Base-by-base conservation (phyloP, 2,888 invertebrate genomes). In the Nebria salina region DNA sequence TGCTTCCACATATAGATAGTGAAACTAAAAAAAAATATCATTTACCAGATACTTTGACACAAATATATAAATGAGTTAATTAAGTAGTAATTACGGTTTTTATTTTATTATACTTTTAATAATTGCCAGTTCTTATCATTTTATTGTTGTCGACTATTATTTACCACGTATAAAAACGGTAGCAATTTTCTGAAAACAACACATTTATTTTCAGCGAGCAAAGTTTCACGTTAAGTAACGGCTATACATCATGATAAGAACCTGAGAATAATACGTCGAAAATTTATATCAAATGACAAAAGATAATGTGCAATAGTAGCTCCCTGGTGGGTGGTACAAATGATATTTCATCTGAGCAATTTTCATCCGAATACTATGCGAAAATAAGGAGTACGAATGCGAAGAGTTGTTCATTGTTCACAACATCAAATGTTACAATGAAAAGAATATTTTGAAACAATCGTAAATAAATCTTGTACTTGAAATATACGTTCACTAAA, bases 251-350 rank as follows among this genome's bases (percentile, higher is more conserved):
- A 77, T 77, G 72, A 77, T 77, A 77, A 77, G 77, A 54, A 54
- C 54, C 77, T 72, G 72, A 77, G 65, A 77, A 77, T 77, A 77
- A 77, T 77, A 72, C 65, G 54, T 15, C 65, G 77, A 43, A 72
- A 77, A 77, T 77, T 77, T 77, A 77, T 77, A 77, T 77, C 34
- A 77, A 77, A 77, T 72, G 77, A 77, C 77, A 77, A 72, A 77
- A 77, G 77, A 77, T 77, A 77, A 77, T 77, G 77, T 65, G 77
- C 72, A 72, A 65, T 72, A 77, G 77, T 72, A 77, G 72, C 65
- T 72, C 77, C 72, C 77, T 34, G 41, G 54, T 54, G 54, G 41
- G 54, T 54, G 54, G 68, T 25, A 15, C 20, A 68, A 68, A 25
- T 26, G 68, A 68, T 68, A 42, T 66, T 76, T 66, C 65, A 26